Conservation (phyloP, 1,140 invertebrate genomes). For the Archegozetes longisetosus region DNA sequence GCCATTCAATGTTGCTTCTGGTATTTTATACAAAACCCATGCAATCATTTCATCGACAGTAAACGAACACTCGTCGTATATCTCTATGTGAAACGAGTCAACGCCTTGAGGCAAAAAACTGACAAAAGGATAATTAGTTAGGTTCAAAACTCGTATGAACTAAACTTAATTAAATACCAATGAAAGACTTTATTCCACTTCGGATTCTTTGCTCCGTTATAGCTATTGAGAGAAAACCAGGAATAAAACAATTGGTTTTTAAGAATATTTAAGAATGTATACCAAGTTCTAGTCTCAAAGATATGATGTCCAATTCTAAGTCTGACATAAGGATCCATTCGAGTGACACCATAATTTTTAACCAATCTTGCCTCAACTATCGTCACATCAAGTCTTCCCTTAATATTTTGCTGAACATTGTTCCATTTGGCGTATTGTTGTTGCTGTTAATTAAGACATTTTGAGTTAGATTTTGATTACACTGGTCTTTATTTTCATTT, state of each 20-base stretch:
- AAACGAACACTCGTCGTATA: constrained; percentile 92
- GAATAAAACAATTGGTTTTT: neutral
- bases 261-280: neutral
- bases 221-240: constrained; percentile 36
- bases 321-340: constrained; percentile 93
- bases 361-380: constrained; percentile 72
- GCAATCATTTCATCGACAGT: constrained; percentile 88
- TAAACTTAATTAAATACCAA: constrained; percentile 40
- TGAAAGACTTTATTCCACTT: constrained; percentile 86
- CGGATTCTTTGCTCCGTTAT: constrained; percentile 88
- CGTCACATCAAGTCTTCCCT: constrained; percentile 60
- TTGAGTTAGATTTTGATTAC: too few species aligned
- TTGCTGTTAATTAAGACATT: too few species aligned
- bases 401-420: constrained; percentile 36
- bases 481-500: too few species aligned
- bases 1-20: constrained; percentile 57
- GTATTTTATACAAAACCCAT: constrained; percentile 65
- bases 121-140: constrained; percentile 1
- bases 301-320: constrained; percentile 75
- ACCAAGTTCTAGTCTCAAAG: constrained; percentile 58
- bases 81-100: constrained; percentile 72
- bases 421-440: constrained; percentile 42
- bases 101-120: constrained; percentile 73
- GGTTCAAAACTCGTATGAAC: neutral
- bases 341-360: constrained; percentile 89